Conservation (phyloP, 2,113 vertebrate species). For the Macheiramphus alcinus region DNA sequence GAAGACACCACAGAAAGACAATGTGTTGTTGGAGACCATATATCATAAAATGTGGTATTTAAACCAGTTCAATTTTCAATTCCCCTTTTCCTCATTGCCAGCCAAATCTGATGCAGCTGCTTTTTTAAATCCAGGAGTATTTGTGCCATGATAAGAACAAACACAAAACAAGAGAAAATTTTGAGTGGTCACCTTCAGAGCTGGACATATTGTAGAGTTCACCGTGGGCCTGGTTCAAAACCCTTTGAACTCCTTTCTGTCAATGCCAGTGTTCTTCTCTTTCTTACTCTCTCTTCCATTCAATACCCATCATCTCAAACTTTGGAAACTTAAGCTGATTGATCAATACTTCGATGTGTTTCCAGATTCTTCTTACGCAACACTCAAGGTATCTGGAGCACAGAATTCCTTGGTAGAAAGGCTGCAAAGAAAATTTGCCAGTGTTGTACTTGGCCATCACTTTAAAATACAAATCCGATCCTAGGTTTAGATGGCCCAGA, state of each 20-base stretch:
- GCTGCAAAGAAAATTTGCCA: not conserved
- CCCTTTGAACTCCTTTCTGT: not conserved
- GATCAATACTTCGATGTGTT: not conserved
- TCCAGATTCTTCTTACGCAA: not conserved
- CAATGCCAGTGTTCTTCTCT: not conserved
- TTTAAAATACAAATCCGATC: not conserved
- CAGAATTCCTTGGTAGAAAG: not conserved
- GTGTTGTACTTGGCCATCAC: not conserved
- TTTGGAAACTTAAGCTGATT: not conserved
- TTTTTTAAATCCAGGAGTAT: not conserved
- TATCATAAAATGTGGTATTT: not conserved
- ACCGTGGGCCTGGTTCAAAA: not conserved
- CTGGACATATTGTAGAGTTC: not conserved
- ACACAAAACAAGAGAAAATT: not conserved
- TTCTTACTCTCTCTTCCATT: not conserved
- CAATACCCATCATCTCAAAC: not conserved
- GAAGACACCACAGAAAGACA: conserved; percentile 8
- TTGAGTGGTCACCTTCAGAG: not conserved
- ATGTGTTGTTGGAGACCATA: not conserved
- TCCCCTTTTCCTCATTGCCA: not conserved
- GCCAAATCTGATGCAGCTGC: not conserved
- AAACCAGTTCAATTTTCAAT: not conserved
- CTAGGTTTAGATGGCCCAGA: not conserved
- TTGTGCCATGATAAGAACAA: not conserved
- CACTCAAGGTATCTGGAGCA: not conserved